Percentiles rank a stretch among this genome's conserved stretches.
phyloP scores from a whole-genome alignment of 2,888 invertebrate species.

The Electrophaes corylata region DNA sequence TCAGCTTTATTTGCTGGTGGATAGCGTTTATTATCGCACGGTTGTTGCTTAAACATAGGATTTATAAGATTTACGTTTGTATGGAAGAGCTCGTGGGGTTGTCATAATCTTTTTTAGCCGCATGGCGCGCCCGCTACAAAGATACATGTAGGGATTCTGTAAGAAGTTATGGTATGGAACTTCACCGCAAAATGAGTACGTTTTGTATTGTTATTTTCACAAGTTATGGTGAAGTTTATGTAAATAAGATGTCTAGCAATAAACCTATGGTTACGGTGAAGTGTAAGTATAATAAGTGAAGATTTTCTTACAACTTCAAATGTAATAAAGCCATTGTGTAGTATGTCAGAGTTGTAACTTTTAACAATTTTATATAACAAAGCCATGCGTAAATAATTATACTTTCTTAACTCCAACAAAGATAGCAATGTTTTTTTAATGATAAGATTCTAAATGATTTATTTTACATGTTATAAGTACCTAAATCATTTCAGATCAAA shows the following conservation, averaged over 20 bases:
- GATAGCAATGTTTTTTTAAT: too few species aligned
- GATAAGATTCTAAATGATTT: too few species aligned
- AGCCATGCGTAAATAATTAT: too few species aligned
- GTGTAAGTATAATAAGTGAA: not conserved
- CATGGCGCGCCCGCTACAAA: conserved; percentile 69
- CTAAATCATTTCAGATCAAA: too few species aligned
- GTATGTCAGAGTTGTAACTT: too few species aligned
- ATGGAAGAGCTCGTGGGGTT: conserved; percentile 66
- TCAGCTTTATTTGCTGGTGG: conserved; percentile 52
- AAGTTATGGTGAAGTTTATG: conserved; percentile 27
- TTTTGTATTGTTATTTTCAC: conserved; percentile 19
- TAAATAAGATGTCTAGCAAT: conserved; percentile 11
- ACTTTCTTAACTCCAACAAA: too few species aligned
- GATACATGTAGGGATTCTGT: conserved; percentile 68
- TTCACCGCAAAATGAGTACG: conserved; percentile 51
- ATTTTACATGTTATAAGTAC: too few species aligned
- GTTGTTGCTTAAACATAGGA: conserved; percentile 53
- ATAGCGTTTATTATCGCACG: conserved; percentile 59
- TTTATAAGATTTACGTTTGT: conserved; percentile 71
- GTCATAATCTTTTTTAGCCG: conserved; percentile 83
- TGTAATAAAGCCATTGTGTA: too few species aligned
- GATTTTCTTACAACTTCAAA: not conserved
- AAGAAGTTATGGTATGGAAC: conserved; percentile 66
- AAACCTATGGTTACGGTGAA: conserved; percentile 46
- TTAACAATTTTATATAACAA: too few species aligned